These are phyloP conservation scores for Mastacembelus armatus DNA, from an alignment of 2,797 vertebrate genomes.

Conservation along the genomic window DNA sequence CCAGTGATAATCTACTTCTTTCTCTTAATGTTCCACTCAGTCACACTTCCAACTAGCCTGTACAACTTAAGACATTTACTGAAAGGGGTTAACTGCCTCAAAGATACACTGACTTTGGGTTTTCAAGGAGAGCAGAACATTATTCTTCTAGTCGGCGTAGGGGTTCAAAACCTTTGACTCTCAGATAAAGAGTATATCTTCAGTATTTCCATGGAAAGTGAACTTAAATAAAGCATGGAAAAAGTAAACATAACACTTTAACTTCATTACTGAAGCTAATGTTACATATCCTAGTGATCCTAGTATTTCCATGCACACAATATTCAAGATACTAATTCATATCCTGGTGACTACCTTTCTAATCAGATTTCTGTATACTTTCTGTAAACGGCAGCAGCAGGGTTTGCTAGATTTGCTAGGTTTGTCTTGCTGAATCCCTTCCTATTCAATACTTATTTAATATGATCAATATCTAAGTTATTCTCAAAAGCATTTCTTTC, in stretches of 20 bases:
- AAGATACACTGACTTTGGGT: slow-evolving; percentile 14
- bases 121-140: slow-evolving; percentile 9
- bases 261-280: slow-evolving; percentile 52
- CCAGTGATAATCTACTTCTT: slow-evolving; percentile 34
- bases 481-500: no score
- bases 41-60: slow-evolving; percentile 34
- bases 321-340: slow-evolving; percentile 20
- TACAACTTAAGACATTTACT: slow-evolving; percentile 16
- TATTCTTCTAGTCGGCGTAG: slow-evolving; percentile 19
- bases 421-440: background rate
- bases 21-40: slow-evolving; percentile 33
- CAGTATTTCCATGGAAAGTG: slow-evolving; percentile 32
- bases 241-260: slow-evolving; percentile 37
- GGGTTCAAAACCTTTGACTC: slow-evolving; percentile 29
- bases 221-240: slow-evolving; percentile 20
- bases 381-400: background rate
- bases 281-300: slow-evolving; percentile 30
- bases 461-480: no score
- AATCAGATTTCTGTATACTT: slow-evolving; percentile 10
- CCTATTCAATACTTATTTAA: no score
- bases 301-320: slow-evolving; percentile 36
- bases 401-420: background rate
- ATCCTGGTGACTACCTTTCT: slow-evolving; percentile 9
- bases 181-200: slow-evolving; percentile 23
- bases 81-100: background rate